These are phyloP conservation scores for Talpa occidentalis DNA, from an alignment of 2,113 vertebrate species.

Conservation along the genomic window DNA sequence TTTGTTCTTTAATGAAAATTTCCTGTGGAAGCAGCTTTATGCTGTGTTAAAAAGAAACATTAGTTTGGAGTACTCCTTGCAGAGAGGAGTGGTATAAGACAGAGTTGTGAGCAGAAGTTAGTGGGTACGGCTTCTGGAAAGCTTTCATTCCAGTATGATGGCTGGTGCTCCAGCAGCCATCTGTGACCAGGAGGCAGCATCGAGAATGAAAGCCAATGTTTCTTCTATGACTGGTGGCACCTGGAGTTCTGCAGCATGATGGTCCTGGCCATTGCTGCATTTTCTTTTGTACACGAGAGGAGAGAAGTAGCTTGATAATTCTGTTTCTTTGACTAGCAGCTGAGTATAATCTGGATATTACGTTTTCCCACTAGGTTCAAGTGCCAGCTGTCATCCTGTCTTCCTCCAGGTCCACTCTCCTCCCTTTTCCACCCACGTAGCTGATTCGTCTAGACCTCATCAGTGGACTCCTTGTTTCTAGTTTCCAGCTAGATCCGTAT, in stretches of 20 bases:
- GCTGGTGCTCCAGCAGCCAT: not conserved
- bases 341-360: not conserved
- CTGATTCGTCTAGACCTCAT: not conserved
- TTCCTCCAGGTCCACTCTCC: not conserved
- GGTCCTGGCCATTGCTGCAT: not conserved
- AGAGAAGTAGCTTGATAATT: not conserved
- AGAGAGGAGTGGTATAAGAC: not conserved
- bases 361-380: not conserved
- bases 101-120: not conserved
- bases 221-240: not conserved
- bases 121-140: not conserved
- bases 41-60: not conserved
- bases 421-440: too few relatives aligned
- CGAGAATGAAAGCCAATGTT: not conserved
- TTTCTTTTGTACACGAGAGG: not conserved
- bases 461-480: not conserved
- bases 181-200: not conserved
- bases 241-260: too few relatives aligned
- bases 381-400: not conserved
- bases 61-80: not conserved
- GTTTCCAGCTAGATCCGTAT: not conserved
- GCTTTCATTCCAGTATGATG: not conserved
- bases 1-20: not conserved
- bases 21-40: not conserved
- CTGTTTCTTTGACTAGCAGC: not conserved